Conservation (phyloP, 2,113 vertebrate species). For the Balaeniceps rex region DNA sequence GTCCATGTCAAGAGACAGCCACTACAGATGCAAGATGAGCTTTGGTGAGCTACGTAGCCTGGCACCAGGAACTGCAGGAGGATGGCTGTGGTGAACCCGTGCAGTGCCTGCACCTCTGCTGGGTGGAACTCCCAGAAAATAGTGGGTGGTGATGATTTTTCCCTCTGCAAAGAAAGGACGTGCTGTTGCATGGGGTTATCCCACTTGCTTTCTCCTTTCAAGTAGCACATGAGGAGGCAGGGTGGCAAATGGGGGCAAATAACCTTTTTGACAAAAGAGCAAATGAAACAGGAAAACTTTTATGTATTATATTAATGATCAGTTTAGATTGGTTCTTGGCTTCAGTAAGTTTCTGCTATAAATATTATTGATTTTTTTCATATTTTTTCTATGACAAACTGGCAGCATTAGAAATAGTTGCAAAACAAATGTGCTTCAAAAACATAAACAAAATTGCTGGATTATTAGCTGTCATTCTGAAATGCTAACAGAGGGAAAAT, state of each 20-base stretch:
- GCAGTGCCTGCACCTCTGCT: not conserved
- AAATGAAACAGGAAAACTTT: not conserved
- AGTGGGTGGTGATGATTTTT: not conserved
- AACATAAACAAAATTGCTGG: not conserved
- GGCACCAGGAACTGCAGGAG: not conserved
- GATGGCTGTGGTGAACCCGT: not conserved
- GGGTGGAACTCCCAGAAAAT: not conserved
- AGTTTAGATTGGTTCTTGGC: not conserved
- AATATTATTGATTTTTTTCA: conserved; percentile 25
- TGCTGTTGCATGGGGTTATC: not conserved
- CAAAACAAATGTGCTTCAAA: conserved; percentile 55
- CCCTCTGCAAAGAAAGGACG: not conserved
- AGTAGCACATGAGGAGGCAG: not conserved
- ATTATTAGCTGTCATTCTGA: not conserved
- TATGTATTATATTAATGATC: not conserved
- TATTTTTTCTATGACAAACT: not conserved
- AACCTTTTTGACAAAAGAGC: not conserved
- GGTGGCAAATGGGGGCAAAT: not conserved
- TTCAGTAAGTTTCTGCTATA: not conserved
- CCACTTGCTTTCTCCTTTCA: not conserved
- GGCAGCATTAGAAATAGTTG: conserved; percentile 19
- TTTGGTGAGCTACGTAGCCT: not conserved
- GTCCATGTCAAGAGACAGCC: not conserved
- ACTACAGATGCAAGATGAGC: not conserved
- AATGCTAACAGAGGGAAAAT: not conserved